Percentiles rank a stretch among this genome's conserved stretches.
Evolutionary conservation across 35 echinoderm and acorn worm genomes (phyloP).

Genomic region (Lytechinus pictus): DNA sequence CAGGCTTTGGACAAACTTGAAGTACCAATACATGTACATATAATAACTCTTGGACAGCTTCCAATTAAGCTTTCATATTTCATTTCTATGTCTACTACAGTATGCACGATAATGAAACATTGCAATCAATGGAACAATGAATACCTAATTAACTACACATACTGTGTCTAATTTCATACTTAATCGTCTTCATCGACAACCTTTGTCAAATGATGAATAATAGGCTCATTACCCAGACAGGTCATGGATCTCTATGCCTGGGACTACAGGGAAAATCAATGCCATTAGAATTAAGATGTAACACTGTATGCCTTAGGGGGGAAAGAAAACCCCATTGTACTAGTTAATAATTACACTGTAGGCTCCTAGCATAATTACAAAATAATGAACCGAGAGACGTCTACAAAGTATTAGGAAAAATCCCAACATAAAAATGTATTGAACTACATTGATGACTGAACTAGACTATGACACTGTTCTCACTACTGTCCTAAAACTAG

Average conservation of each 20-base stretch:
- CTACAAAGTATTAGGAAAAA: no score
- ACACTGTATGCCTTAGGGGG: no score
- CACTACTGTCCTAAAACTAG: no score
- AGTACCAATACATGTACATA: not conserved
- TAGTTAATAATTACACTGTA: no score
- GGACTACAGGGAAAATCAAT: not conserved
- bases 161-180: not conserved
- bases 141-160: not conserved
- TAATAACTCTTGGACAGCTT: not conserved
- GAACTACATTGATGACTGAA: no score
- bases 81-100: not conserved
- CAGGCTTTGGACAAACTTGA: no score
- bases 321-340: no score
- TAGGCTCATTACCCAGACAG: not conserved
- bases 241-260: not conserved
- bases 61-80: not conserved
- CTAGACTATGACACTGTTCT: no score
- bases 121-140: not conserved
- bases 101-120: no score
- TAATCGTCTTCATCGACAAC: not conserved
- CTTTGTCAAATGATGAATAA: not conserved
- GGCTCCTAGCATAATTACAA: no score
- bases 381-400: no score
- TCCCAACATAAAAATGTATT: no score
- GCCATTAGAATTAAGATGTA: not conserved